These are phyloP conservation scores for Leptopterna dolabrata DNA, from an alignment of 2,888 invertebrate genomes.

Conservation along the genomic window DNA sequence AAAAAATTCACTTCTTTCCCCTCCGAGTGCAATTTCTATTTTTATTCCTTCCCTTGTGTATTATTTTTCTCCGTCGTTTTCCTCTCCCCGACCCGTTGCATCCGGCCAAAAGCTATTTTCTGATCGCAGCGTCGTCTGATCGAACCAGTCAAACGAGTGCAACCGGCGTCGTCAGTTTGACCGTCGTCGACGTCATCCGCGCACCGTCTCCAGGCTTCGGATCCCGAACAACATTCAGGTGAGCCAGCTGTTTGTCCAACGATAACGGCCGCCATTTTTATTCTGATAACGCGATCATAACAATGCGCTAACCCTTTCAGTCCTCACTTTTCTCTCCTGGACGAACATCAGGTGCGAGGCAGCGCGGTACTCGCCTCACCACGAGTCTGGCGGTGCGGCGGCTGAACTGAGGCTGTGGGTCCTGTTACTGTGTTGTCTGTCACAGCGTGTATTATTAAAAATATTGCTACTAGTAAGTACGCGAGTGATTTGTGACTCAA, in stretches of 20 bases:
- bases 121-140: neutral
- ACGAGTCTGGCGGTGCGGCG: no score
- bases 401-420: no score
- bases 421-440: no score
- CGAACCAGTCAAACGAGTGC: constrained; percentile 22
- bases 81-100: constrained; percentile 4
- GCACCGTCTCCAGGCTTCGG: neutral
- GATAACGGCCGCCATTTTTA: neutral
- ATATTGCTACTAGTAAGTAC: no score
- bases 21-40: constrained; percentile 29
- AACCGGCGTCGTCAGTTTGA: constrained; percentile 4
- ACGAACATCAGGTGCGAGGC: no score
- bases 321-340: no score
- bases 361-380: no score
- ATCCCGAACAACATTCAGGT: neutral
- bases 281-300: neutral
- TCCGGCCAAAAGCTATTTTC: constrained; percentile 37
- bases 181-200: neutral
- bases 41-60: constrained; percentile 29
- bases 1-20: neutral
- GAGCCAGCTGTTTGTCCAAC: neutral
- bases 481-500: no score
- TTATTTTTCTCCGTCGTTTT: neutral
- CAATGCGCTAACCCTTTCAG: no score
- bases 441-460: no score